phyloP scores from a whole-genome alignment of 2,113 vertebrate species.

The Anthoscopus minutus region DNA sequence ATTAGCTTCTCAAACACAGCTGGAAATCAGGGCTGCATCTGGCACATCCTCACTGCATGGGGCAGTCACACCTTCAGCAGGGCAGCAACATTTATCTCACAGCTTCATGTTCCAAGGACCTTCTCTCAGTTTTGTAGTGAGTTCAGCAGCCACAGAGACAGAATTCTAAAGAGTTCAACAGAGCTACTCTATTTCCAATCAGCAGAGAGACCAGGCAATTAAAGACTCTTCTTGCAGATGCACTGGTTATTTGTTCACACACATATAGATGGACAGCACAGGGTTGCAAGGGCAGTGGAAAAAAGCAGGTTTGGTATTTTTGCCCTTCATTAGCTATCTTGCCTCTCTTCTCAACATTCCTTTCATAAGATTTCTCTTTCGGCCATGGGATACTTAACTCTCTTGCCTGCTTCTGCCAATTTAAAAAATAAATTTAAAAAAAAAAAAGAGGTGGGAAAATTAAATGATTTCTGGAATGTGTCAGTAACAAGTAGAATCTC shows the following conservation, averaged over 20 bases:
- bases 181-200: not conserved
- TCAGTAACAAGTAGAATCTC: conserved; percentile 20
- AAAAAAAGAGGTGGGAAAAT: not conserved
- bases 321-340: not conserved
- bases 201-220: not conserved
- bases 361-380: not conserved
- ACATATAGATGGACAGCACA: not conserved
- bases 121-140: not conserved
- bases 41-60: not conserved
- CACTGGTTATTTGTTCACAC: not conserved
- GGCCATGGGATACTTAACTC: not conserved
- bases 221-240: not conserved
- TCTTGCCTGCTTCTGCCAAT: not conserved
- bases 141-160: not conserved
- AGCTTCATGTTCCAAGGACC: not conserved
- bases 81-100: not conserved
- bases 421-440: not conserved
- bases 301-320: not conserved
- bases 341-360: not conserved
- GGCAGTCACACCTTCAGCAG: not conserved
- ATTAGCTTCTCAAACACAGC: not conserved
- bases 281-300: not conserved
- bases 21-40: not conserved
- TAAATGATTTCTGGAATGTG: conserved; percentile 6
- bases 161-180: not conserved